Percentiles rank a stretch among this genome's conserved stretches.
Conservation (phyloP, 2,113 vertebrate species). For the Gorsachius goisagi region DNA sequence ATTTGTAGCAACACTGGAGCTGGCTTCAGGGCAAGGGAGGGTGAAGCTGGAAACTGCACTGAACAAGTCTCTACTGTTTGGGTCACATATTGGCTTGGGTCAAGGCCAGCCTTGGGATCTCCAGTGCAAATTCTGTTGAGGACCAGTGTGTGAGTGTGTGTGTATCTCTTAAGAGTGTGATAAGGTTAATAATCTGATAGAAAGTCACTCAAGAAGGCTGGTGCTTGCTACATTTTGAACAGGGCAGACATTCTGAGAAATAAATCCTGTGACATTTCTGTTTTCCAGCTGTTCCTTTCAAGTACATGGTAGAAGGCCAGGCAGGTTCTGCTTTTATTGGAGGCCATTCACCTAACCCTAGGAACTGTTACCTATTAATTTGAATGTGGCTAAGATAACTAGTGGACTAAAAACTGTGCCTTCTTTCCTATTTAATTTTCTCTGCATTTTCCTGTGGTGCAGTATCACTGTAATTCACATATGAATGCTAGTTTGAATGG, state of each 20-base stretch:
- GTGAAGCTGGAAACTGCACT: background rate
- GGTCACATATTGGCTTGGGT: background rate
- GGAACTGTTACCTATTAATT: background rate
- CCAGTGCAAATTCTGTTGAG: background rate
- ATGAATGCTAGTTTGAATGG: conserved; percentile 48
- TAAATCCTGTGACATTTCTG: background rate
- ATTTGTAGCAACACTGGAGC: background rate
- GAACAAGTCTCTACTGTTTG: background rate
- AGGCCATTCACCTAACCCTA: background rate
- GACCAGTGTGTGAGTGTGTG: background rate
- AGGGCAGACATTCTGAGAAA: background rate
- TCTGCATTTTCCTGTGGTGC: conserved; percentile 36
- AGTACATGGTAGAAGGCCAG: background rate
- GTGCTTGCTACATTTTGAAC: background rate
- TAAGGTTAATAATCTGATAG: background rate
- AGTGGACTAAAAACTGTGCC: background rate
- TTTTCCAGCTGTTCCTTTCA: background rate
- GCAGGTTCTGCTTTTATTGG: background rate
- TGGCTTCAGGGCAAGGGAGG: background rate
- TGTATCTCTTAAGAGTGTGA: background rate
- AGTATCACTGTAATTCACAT: conserved; percentile 45
- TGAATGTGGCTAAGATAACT: background rate
- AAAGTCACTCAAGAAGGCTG: background rate
- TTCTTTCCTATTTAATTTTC: conserved; percentile 41
- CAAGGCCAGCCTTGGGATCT: background rate